A percentile compares a stretch with the other conserved stretches of the same genome.
These are phyloP conservation scores for Sympetrum striolatum DNA, from an alignment of 2,888 invertebrate species.

Conservation along the genomic window DNA sequence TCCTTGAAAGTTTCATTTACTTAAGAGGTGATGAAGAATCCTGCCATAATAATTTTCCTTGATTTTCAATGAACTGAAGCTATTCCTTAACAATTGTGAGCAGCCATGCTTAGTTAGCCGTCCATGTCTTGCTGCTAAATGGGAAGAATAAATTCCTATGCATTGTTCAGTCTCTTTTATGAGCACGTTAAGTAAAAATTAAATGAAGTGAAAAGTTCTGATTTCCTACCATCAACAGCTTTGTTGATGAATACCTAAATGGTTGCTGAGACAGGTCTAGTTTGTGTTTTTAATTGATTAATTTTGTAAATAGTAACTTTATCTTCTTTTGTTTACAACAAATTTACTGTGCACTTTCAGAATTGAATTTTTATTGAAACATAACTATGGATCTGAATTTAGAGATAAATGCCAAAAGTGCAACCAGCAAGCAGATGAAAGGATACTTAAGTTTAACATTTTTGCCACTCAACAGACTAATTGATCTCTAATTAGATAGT, in stretches of 20 bases:
- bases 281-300: slow-evolving; percentile 1
- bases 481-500: slow-evolving; percentile 13
- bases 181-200: not conserved
- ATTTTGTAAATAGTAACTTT: slow-evolving; percentile 23
- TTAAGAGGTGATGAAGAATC: not conserved
- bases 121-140: slow-evolving; percentile 26
- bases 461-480: slow-evolving; percentile 18
- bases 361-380: not conserved
- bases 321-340: not conserved
- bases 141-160: not conserved
- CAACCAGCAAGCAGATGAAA: not conserved
- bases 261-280: not conserved
- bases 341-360: not conserved
- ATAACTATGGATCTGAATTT: not conserved
- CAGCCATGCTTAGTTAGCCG: slow-evolving; percentile 26
- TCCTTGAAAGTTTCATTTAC: not conserved
- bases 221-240: not conserved
- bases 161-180: not conserved
- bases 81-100: too few species aligned
- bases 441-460: not conserved
- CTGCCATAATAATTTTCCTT: not conserved
- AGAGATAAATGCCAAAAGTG: not conserved
- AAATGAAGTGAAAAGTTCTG: not conserved
- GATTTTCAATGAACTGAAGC: not conserved
- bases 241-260: not conserved